A percentile compares a stretch with the other conserved stretches of the same genome.
Evolutionary conservation across 2,113 vertebrate genomes (phyloP).

Genomic region (Brienomyrus brachyistius): DNA sequence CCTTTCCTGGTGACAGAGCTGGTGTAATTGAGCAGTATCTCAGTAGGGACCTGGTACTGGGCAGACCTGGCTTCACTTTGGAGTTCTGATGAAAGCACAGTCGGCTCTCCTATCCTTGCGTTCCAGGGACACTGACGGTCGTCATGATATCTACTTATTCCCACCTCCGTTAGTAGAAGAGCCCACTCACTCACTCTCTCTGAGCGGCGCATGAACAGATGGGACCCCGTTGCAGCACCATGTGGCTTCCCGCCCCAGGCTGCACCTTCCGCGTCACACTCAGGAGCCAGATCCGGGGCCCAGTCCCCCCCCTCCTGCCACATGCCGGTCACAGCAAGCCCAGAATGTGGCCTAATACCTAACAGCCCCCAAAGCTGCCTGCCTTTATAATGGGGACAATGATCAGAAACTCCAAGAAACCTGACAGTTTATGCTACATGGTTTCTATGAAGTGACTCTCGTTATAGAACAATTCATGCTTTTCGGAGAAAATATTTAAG

Average conservation of each 20-base stretch:
- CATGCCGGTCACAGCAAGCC: background rate
- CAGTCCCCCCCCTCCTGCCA: background rate
- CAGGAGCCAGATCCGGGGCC: background rate
- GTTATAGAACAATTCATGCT: background rate
- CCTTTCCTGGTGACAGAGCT: background rate
- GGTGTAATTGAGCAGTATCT: background rate
- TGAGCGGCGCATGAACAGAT: background rate
- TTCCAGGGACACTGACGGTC: background rate
- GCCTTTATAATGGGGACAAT: background rate
- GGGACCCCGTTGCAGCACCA: background rate
- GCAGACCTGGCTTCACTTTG: background rate
- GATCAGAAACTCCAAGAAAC: background rate
- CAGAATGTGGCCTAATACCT: background rate
- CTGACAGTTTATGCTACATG: background rate
- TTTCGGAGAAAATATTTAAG: background rate
- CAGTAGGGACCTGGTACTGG: background rate
- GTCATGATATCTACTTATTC: background rate
- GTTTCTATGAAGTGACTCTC: background rate
- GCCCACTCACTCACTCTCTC: background rate
- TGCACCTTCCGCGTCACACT: background rate
- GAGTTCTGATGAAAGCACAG: background rate
- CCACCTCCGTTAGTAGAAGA: background rate
- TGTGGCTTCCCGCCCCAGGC: background rate
- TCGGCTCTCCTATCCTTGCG: background rate
- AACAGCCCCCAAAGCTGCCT: background rate